Base-by-base conservation (phyloP, 1,140 invertebrate species). In the Meloidogyne hapla region DNA sequence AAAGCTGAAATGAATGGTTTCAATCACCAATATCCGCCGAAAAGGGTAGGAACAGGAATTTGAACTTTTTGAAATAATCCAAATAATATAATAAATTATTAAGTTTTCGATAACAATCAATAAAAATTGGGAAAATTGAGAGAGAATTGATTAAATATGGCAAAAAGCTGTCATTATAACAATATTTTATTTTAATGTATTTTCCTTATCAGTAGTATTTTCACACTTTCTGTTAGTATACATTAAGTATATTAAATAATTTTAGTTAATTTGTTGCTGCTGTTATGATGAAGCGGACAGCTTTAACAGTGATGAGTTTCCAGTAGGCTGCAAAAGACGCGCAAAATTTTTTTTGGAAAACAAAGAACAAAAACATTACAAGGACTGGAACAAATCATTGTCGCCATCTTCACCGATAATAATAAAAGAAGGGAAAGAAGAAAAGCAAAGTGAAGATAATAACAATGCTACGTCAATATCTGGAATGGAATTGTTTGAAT, bases 191-290 rank as follows among this genome's bases (percentile, higher is more conserved):
- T 33, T 33, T 33, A 33, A 33, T 33, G 33, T 6, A 33, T 33
- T 33, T 33, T 33, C 33, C 33, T n/a, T n/a, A n/a, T n/a, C n/a
- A n/a, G n/a, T n/a, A n/a, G n/a, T n/a, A n/a, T n/a, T n/a, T n/a
- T n/a, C n/a, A n/a, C n/a, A n/a, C n/a, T n/a, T n/a, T n/a, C n/a
- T n/a, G n/a, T n/a, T n/a, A n/a, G n/a, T n/a, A n/a, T n/a, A n/a
- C n/a, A n/a, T n/a, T n/a, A n/a, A n/a, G n/a, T n/a, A n/a, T n/a
- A n/a, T n/a, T n/a, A n/a, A n/a, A n/a, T n/a, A 25, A 69, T 62
- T 63, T 15, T 62, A 73, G 70, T 28, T 73, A 21, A 21, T 73
- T 18, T 73, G 71, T 63, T 73, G 71, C 71, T 73, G 71, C 26
- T 73, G 71, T 33, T 73, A n/a, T 12, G 71, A 73, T 28, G 71